phyloP scores from a whole-genome alignment of 2,888 invertebrate species.

The Lydus trimaculatus region DNA sequence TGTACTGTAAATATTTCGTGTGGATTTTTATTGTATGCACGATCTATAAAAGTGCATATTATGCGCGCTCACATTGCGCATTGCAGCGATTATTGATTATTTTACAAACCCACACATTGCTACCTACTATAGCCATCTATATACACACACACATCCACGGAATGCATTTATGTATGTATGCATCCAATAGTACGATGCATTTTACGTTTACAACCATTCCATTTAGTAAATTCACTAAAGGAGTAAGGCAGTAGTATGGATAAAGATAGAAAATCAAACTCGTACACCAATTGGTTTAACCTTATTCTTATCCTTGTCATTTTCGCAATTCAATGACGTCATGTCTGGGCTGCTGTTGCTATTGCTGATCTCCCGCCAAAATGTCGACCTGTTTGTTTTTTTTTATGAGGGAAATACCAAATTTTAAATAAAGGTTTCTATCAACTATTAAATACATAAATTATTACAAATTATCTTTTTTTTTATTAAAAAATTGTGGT shows the following conservation, averaged over 20 bases:
- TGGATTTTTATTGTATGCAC: too few relatives aligned
- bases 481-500: too few relatives aligned
- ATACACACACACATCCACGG: background rate
- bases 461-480: too few relatives aligned
- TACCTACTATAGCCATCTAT: too few relatives aligned
- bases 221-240: background rate
- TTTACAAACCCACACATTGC: background rate
- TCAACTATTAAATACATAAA: too few relatives aligned
- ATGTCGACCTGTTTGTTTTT: constrained; percentile 9
- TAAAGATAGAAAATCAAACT: constrained; percentile 13
- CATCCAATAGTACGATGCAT: background rate
- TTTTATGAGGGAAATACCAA: too few relatives aligned
- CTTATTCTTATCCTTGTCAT: constrained; percentile 31
- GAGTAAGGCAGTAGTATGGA: background rate
- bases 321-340: constrained; percentile 35
- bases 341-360: constrained; percentile 35
- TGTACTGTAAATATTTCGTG: too few relatives aligned
- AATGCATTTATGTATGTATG: background rate
- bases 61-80: background rate
- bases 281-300: constrained; percentile 27
- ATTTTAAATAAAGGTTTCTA: too few relatives aligned
- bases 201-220: background rate
- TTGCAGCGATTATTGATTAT: background rate
- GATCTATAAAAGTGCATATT: too few relatives aligned
- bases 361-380: constrained; percentile 38